Conservation (phyloP, 2,797 vertebrate genomes). For the Acrossocheilus fasciatus region DNA sequence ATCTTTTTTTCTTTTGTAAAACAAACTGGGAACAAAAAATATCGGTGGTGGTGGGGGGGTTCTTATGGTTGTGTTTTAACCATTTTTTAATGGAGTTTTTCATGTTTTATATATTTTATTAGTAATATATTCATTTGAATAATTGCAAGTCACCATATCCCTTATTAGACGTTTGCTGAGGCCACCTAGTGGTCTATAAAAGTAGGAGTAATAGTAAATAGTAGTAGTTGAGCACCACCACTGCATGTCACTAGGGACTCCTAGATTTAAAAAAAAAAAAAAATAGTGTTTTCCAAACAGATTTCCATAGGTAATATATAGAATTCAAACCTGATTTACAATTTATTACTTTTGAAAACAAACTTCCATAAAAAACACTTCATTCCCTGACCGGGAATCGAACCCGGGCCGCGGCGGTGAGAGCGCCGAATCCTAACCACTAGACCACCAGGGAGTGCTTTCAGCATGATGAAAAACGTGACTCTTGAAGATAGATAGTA, state of each 20-base stretch:
- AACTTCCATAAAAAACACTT: accelerated
- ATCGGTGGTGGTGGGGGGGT: too few species aligned
- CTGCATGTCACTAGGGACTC: background rate
- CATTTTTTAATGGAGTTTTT: too few species aligned
- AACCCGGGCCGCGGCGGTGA: conserved; percentile 76
- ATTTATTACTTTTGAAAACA: background rate
- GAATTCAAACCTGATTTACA: background rate
- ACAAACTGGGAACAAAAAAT: background rate
- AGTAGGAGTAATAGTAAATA: too few species aligned
- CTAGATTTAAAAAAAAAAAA: background rate
- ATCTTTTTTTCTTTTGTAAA: background rate
- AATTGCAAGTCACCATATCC: background rate
- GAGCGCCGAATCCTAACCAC: conserved; percentile 82
- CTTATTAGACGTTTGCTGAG: too few species aligned
- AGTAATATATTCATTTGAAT: background rate
- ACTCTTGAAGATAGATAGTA: too few species aligned
- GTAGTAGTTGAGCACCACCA: background rate
- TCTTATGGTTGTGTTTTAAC: background rate
- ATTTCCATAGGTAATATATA: background rate
- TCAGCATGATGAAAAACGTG: too few species aligned
- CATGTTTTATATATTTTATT: background rate
- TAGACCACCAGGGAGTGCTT: conserved; percentile 76
- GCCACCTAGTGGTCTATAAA: too few species aligned
- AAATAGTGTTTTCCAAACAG: background rate
- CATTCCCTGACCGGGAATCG: conserved; percentile 79